Conservation (phyloP, 2,888 invertebrate species). For the Oeneis ivallda region DNA sequence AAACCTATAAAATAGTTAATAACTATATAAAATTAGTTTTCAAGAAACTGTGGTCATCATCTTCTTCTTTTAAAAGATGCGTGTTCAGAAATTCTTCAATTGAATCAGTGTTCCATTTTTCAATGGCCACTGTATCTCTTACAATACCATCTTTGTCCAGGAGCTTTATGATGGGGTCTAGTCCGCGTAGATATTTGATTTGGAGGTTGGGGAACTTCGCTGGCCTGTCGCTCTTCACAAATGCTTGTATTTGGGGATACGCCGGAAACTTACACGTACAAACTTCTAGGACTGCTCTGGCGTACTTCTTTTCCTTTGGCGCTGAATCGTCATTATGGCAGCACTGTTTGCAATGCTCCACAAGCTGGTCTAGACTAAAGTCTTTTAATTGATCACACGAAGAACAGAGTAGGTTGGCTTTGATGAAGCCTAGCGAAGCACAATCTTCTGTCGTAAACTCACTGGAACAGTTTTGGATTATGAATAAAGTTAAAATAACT, state of each 20-base stretch:
- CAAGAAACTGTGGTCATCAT: slow-evolving; percentile 80
- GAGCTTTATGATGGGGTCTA: slow-evolving; percentile 96
- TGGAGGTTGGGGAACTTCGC: slow-evolving; percentile 94
- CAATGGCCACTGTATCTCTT: slow-evolving; percentile 95
- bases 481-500: slow-evolving; percentile 26
- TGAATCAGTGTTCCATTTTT: slow-evolving; percentile 99
- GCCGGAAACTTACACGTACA: slow-evolving; percentile 99
- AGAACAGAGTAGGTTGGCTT: slow-evolving; percentile 92
- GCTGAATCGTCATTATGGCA: slow-evolving; percentile 88
- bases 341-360: slow-evolving; percentile 88
- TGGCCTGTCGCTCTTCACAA: slow-evolving; percentile 96
- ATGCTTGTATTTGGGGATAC: slow-evolving; percentile 99
- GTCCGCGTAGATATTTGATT: slow-evolving; percentile 95
- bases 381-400: slow-evolving; percentile 92
- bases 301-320: slow-evolving; percentile 88
- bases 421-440: slow-evolving; percentile 91
- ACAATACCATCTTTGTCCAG: slow-evolving; percentile 92
- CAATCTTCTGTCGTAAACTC: slow-evolving; percentile 92
- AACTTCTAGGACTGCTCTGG: slow-evolving; percentile 95
- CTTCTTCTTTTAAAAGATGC: slow-evolving; percentile 85
- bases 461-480: slow-evolving; percentile 47
- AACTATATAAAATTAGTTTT: slow-evolving; percentile 81
- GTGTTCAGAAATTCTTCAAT: slow-evolving; percentile 97
- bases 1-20: slow-evolving; percentile 6
- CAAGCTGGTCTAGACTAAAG: slow-evolving; percentile 85